Evolutionary conservation across 1,140 invertebrate species (phyloP).

Genomic region (Papilio dardanus): DNA sequence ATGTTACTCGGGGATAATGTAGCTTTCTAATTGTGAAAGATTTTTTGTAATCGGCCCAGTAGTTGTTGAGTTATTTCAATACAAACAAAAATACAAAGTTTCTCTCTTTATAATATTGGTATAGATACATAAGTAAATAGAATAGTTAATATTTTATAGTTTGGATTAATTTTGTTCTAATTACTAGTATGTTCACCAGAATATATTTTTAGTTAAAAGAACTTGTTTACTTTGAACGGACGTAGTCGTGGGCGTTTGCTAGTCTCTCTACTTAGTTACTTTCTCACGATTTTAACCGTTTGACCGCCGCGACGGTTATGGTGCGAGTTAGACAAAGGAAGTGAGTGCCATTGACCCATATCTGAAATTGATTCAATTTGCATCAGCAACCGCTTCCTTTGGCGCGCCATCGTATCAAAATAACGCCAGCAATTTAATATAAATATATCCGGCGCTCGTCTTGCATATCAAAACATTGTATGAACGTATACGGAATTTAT

Average conservation of each 20-base stretch:
- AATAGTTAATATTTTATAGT: not conserved
- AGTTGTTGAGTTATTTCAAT: too few species aligned
- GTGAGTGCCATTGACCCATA: conserved; percentile 39
- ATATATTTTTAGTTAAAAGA: not conserved
- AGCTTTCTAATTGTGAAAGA: too few species aligned
- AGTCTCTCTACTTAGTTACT: not conserved
- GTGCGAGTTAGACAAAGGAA: conserved; percentile 36
- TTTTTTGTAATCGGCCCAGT: too few species aligned
- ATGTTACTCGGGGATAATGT: too few species aligned
- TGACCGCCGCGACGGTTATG: conserved; percentile 9
- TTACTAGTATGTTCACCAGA: not conserved
- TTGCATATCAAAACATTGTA: conserved; percentile 20
- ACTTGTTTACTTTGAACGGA: not conserved
- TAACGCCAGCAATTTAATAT: conserved; percentile 18
- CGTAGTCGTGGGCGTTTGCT: not conserved
- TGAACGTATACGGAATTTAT: conserved; percentile 3
- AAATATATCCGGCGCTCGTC: conserved; percentile 16
- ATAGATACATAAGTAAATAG: not conserved
- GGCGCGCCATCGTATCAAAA: conserved; percentile 30
- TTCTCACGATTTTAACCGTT: not conserved
- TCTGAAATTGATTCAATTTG: conserved; percentile 37
- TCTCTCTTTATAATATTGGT: too few species aligned
- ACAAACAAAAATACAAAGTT: too few species aligned
- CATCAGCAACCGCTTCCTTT: conserved; percentile 33
- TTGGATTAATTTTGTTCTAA: not conserved